Evolutionary conservation across 2,797 vertebrate species (phyloP).

Genomic region (Ceyx erithaca): DNA sequence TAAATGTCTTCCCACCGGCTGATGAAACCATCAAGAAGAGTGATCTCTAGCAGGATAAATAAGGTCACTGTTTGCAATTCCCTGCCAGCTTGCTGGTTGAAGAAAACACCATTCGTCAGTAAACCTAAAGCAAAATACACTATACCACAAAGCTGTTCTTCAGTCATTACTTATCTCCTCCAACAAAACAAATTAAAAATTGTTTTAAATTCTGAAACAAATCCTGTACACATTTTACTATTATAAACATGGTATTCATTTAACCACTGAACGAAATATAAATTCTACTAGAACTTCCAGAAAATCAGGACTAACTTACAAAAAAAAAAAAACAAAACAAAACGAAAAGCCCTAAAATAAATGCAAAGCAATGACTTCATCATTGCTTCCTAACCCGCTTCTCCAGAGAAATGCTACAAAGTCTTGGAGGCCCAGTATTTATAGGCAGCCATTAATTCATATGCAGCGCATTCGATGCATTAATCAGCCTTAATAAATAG

Average conservation of each 20-base stretch:
- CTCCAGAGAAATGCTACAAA: background rate
- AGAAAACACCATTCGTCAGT: constrained; percentile 44
- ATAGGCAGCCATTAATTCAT: constrained; percentile 27
- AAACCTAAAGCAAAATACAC: constrained; percentile 37
- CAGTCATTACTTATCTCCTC: background rate
- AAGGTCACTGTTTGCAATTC: constrained; percentile 49
- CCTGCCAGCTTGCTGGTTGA: constrained; percentile 35
- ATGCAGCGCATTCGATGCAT: background rate
- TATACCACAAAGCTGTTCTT: background rate
- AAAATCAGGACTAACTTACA: background rate
- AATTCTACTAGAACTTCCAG: background rate
- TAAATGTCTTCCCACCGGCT: constrained; percentile 30
- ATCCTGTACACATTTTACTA: background rate
- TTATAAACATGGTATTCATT: background rate
- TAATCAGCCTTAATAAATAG: constrained; percentile 62
- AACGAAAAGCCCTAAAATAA: background rate
- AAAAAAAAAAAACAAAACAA: background rate
- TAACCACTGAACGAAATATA: background rate
- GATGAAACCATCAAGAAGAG: constrained; percentile 45
- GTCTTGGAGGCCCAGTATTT: background rate
- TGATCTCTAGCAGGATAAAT: constrained; percentile 23
- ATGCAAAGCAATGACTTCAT: background rate
- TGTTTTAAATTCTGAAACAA: background rate
- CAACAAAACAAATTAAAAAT: background rate
- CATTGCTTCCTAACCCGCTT: background rate